Conservation (phyloP, 2,113 vertebrate species). For the Theristicus caerulescens region DNA sequence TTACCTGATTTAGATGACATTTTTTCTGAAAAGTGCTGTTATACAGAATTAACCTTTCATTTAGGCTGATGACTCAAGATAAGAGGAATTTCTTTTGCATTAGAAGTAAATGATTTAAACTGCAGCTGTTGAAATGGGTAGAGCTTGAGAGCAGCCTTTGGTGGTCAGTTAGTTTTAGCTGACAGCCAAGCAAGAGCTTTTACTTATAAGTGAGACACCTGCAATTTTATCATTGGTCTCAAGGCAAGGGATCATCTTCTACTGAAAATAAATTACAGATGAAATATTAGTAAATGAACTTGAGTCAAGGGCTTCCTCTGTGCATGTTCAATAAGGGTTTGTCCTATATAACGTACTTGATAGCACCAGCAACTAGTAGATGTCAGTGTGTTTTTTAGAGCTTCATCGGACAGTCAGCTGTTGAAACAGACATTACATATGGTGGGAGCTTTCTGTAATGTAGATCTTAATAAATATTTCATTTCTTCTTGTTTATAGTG, state of each 20-base stretch:
- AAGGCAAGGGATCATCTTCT: neutral
- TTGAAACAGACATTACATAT: neutral
- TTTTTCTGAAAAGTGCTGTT: neutral
- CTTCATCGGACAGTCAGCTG: neutral
- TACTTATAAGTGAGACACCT: neutral
- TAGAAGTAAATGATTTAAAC: neutral
- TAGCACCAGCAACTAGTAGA: neutral
- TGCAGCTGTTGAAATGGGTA: neutral
- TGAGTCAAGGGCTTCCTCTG: neutral
- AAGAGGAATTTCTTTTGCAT: neutral
- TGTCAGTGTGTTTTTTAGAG: neutral
- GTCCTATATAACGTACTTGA: neutral
- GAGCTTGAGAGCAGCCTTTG: neutral
- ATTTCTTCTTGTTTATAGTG: neutral
- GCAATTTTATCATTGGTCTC: neutral
- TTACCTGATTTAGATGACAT: neutral
- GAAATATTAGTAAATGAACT: neutral
- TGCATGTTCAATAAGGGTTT: neutral
- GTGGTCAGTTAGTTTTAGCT: neutral
- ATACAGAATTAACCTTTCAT: neutral
- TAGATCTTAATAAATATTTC: slow-evolving; percentile 17
- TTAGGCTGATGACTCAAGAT: neutral
- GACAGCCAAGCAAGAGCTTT: neutral
- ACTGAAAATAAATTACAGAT: neutral
- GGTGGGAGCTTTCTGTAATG: neutral